Evolutionary conservation across 2,113 vertebrate genomes (phyloP).

Genomic region (Chaetodon trifascialis): DNA sequence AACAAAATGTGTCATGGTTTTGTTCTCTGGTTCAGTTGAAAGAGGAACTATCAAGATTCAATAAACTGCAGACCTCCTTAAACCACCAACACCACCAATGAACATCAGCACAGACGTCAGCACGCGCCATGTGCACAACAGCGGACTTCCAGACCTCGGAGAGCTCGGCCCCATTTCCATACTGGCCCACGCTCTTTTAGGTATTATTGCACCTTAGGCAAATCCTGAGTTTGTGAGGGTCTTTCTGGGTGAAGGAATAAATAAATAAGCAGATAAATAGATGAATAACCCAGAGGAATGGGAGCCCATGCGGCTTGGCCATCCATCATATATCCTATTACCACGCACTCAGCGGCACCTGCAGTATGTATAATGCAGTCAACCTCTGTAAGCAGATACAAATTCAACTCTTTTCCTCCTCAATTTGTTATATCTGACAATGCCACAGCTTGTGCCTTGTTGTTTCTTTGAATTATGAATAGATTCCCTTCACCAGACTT

Average conservation of each 20-base stretch:
- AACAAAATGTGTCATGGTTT: slow-evolving; percentile 17
- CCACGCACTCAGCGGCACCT: slow-evolving; percentile 75
- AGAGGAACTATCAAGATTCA: slow-evolving; percentile 34
- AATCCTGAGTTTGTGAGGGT: slow-evolving; percentile 71
- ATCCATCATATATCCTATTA: slow-evolving; percentile 87
- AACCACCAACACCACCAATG: slow-evolving; percentile 19
- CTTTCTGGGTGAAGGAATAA: slow-evolving; percentile 80
- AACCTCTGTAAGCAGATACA: slow-evolving; percentile 83
- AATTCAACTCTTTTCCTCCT: slow-evolving; percentile 80
- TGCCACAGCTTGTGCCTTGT: slow-evolving; percentile 64
- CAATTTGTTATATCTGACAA: slow-evolving; percentile 87
- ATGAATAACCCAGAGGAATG: slow-evolving; percentile 82
- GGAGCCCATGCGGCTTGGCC: slow-evolving; percentile 67
- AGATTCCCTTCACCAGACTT: slow-evolving; percentile 68
- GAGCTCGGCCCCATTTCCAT: slow-evolving; percentile 47
- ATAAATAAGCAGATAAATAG: slow-evolving; percentile 85
- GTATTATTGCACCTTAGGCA: slow-evolving; percentile 59
- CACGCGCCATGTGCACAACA: slow-evolving; percentile 42
- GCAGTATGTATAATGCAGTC: slow-evolving; percentile 83
- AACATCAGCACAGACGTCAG: slow-evolving; percentile 29
- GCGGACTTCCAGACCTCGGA: slow-evolving; percentile 42
- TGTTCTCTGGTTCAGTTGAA: neutral
- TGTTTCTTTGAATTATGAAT: slow-evolving; percentile 84
- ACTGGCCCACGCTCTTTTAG: slow-evolving; percentile 30
- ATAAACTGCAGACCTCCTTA: slow-evolving; percentile 14